phyloP scores from a whole-genome alignment of 1,140 invertebrate species.

The Monochamus saltuarius region DNA sequence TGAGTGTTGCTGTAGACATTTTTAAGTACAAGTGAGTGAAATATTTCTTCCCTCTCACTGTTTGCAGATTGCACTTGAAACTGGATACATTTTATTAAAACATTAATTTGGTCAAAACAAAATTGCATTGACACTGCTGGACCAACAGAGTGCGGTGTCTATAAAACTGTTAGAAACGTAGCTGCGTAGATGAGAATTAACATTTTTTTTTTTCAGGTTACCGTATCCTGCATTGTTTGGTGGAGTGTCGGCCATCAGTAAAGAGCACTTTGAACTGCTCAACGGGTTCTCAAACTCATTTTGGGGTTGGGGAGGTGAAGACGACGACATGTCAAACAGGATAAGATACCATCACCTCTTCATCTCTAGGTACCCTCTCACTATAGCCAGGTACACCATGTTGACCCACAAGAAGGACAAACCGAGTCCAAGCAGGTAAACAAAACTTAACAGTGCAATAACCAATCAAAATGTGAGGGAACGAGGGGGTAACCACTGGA shows the following conservation, averaged over 20 bases:
- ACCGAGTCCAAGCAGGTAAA: constrained; percentile 83
- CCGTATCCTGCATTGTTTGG: constrained; percentile 88
- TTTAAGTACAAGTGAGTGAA: constrained; percentile 75
- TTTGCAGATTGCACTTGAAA: too few species aligned
- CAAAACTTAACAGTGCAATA: too few species aligned
- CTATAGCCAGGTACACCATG: constrained; percentile 89
- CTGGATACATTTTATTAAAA: too few species aligned
- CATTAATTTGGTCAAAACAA: too few species aligned
- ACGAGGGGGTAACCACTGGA: too few species aligned
- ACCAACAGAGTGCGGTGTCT: too few species aligned
- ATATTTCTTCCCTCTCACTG: too few species aligned
- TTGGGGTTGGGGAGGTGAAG: constrained; percentile 93
- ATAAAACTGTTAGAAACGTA: too few species aligned
- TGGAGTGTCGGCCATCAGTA: constrained; percentile 82
- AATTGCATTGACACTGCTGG: too few species aligned
- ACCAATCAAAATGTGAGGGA: too few species aligned
- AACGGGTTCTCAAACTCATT: constrained; percentile 92
- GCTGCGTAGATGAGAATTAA: too few species aligned
- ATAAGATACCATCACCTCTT: constrained; percentile 76
- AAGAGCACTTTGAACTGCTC: constrained; percentile 76
- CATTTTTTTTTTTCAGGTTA: constrained; percentile 67
- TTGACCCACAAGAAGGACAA: constrained; percentile 84
- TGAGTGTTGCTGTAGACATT: constrained; percentile 92
- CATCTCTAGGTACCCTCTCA: constrained; percentile 83
- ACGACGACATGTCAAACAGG: constrained; percentile 89